Evolutionary conservation across 2,113 vertebrate genomes (phyloP), one percentile per base, ranked within the genome.

Genomic region (Halcyon senegalensis): DNA sequence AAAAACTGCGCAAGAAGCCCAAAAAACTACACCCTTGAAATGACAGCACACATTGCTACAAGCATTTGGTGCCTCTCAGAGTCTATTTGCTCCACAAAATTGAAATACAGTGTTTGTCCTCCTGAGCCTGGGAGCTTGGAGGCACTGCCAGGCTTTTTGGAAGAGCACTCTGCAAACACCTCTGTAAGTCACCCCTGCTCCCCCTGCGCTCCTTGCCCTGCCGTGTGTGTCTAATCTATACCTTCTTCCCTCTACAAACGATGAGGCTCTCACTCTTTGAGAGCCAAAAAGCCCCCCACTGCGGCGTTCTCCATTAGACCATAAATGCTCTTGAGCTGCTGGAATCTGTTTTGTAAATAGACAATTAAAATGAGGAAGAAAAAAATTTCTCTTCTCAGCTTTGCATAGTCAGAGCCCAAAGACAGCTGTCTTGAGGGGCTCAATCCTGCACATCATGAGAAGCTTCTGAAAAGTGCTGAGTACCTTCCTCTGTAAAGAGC

Each of bases 271-370:
- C 58, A 20, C 19, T 84, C 68, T 58, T 10, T 21, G 37, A 91
- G 11, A 93, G 77, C 80, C 94, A 96, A 94, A 95, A 95, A 93
- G 77, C 91, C 96, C 94, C 95, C 90, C 90, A 89, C 95, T 87
- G 89, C 2, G 74, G 69, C 74, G 93, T 91, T 94, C 86, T 96
- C 89, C 89, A 89, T 97, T 85, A 96, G 91, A 78, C 84, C 59
- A 91, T 74, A 97, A 97, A 96, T 87, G 78, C 74, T 94, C 91
- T 96, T 80, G 81, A 95, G 89, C 87, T 96, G 77, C 84, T 96
- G 95, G 93, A 94, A 91, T 94, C 81, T 95, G 70, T 96, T 96
- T 94, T 94, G 94, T 95, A 96, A 97, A 96, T 80, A 96, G 81
- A 66, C 63, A 95, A 95, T 96, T 93, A 95, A 89, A 96, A 91